Evolutionary conservation across 2,113 vertebrate species (phyloP), one percentile per base, ranked within the genome.

Genomic region (Apodemus sylvaticus): DNA sequence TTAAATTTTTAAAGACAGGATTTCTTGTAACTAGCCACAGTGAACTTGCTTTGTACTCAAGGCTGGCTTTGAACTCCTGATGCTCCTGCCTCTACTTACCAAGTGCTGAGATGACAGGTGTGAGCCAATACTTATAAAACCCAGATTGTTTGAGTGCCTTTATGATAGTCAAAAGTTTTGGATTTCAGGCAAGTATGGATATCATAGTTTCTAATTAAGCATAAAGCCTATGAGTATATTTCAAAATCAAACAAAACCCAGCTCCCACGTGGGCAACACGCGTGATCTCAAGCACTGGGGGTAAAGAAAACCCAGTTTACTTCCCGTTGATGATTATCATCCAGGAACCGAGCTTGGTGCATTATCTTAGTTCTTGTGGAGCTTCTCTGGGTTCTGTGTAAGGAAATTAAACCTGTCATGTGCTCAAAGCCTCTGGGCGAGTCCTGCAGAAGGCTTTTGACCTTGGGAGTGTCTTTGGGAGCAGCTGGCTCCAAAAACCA

Each of bases 381-480:
- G 34, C 45, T 77, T 79, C 60, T 95, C 58, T 91, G 26, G 36
- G 86, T 93, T 51, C 82, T 53, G 36, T 16, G 51, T 19, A 66
- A 89, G n/a, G 66, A 82, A 96, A 87, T 42, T 24, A 77, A 93
- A 78, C n/a, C 39, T 58, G 29, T 51, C 77, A 31, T 62, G 89
- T 71, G 10, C 39, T 26, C 26, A 8, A 1, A 0, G 12, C 62
- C 58, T 89, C 58, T 45, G 10, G 64, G 26, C n/a, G 58, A 19
- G 22, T 29, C 29, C 7, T 5, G 1, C 13, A 55, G 34, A 24
- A 12, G 26, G 12, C 8, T 86, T 87, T 58, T 48, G 17, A 34
- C n/a, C 24, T 45, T 45, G n/a, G 58, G n/a, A 24, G 6, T 31
- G 16, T 85, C 39, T 12, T 64, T 36, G 48, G 70, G 51, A 24